A percentile compares a stretch with the other conserved stretches of the same genome.
Evolutionary conservation across 2,888 invertebrate genomes (phyloP).

Genomic region (Hipparchia semele): DNA sequence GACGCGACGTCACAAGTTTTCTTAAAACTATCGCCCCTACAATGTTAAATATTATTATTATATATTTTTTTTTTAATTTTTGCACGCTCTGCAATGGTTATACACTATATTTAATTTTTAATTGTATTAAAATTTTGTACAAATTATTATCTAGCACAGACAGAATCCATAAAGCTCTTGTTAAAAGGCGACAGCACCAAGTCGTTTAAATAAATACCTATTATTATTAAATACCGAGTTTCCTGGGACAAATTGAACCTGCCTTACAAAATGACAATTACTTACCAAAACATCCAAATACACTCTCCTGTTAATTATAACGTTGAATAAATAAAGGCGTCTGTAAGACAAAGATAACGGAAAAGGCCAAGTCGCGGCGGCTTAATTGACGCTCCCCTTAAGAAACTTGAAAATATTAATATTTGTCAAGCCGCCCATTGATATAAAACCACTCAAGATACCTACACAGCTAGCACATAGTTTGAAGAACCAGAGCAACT

Average conservation of each 20-base stretch:
- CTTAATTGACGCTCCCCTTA: slow-evolving; percentile 36
- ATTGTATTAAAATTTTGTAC: too few relatives aligned
- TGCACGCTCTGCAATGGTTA: too few relatives aligned
- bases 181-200: too few relatives aligned
- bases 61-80: too few relatives aligned
- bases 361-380: slow-evolving; percentile 34
- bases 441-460: not conserved
- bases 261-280: slow-evolving; percentile 46
- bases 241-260: not conserved
- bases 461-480: too few relatives aligned
- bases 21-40: too few relatives aligned
- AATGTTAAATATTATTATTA: too few relatives aligned
- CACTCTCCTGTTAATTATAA: slow-evolving; percentile 50
- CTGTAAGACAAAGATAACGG: slow-evolving; percentile 72
- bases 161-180: too few relatives aligned
- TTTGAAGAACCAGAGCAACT: too few relatives aligned
- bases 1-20: too few relatives aligned
- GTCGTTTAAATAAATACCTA: not conserved
- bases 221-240: not conserved
- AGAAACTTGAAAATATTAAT: slow-evolving; percentile 39
- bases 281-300: slow-evolving; percentile 54
- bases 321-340: slow-evolving; percentile 63
- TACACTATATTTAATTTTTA: too few relatives aligned
- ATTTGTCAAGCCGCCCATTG: slow-evolving; percentile 31
- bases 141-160: too few relatives aligned